Evolutionary conservation across 2,797 vertebrate species (phyloP).

Genomic region (Euthynnus affinis): DNA sequence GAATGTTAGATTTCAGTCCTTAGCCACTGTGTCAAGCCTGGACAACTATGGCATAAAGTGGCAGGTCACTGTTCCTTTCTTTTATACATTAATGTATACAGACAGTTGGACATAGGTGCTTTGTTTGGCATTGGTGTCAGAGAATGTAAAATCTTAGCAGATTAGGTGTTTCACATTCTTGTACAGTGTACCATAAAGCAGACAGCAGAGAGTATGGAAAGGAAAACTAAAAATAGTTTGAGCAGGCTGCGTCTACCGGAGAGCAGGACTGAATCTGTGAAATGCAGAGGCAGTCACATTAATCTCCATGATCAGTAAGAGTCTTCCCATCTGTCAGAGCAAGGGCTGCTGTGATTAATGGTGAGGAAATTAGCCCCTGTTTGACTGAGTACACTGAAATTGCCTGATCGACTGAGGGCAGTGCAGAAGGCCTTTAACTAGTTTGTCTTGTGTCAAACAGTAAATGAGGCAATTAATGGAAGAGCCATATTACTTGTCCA

Average conservation of each 20-base stretch:
- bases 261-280: slow-evolving; percentile 31
- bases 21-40: neutral
- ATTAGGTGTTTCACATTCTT: slow-evolving; percentile 14
- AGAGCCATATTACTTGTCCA: slow-evolving; percentile 51
- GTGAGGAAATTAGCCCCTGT: slow-evolving; percentile 68
- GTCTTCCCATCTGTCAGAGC: slow-evolving; percentile 61
- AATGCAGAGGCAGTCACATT: slow-evolving; percentile 56
- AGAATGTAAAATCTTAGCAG: neutral
- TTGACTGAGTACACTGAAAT: slow-evolving; percentile 61
- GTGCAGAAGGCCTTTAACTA: slow-evolving; percentile 61
- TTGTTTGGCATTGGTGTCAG: slow-evolving; percentile 1
- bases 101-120: neutral
- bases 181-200: slow-evolving; percentile 3
- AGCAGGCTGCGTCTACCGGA: slow-evolving; percentile 28
- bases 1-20: slow-evolving; percentile 8
- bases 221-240: slow-evolving; percentile 1
- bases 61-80: neutral
- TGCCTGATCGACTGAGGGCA: slow-evolving; percentile 48
- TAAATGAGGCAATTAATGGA: slow-evolving; percentile 71
- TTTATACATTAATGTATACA: neutral
- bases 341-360: slow-evolving; percentile 70
- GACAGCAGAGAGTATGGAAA: neutral
- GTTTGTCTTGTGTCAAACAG: slow-evolving; percentile 72
- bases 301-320: slow-evolving; percentile 65
- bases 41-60: neutral